phyloP scores from a whole-genome alignment of 2,797 vertebrate genomes.

The Capromys pilorides region DNA sequence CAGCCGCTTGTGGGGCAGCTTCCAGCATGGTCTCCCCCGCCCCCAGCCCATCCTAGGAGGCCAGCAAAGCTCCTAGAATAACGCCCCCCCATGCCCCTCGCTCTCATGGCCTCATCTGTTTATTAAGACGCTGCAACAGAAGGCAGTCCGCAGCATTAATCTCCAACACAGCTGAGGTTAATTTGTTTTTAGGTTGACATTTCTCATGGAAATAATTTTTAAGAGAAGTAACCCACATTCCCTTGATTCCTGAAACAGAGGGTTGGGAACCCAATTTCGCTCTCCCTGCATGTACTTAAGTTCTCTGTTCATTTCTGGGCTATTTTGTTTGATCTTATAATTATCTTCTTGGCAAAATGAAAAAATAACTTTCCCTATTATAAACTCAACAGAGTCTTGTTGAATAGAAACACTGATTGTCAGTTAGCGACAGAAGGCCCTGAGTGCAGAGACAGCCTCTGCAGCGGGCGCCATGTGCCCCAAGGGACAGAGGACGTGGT shows the following conservation, averaged over 20 bases:
- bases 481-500: constrained; percentile 57
- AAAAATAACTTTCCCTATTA: constrained; percentile 36
- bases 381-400: not conserved
- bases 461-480: not conserved
- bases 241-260: not conserved
- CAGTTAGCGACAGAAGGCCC: not conserved
- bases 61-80: not conserved
- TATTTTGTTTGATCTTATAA: constrained; percentile 48
- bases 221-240: constrained; percentile 5
- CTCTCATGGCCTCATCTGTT: not conserved
- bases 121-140: constrained; percentile 38
- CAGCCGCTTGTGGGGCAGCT: not conserved
- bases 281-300: not conserved
- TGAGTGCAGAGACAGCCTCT: not conserved
- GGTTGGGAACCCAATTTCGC: not conserved
- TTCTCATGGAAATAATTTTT: constrained; percentile 56
- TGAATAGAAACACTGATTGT: constrained; percentile 44
- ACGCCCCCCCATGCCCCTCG: not conserved
- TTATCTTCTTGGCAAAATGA: constrained; percentile 49
- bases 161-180: not conserved
- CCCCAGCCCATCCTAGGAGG: not conserved
- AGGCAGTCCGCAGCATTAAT: constrained; percentile 7
- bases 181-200: constrained; percentile 7
- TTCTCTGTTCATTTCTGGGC: constrained; percentile 55
- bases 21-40: not conserved